Conservation (phyloP, 1,140 invertebrate species). For the Muscidifurax raptorellus region DNA sequence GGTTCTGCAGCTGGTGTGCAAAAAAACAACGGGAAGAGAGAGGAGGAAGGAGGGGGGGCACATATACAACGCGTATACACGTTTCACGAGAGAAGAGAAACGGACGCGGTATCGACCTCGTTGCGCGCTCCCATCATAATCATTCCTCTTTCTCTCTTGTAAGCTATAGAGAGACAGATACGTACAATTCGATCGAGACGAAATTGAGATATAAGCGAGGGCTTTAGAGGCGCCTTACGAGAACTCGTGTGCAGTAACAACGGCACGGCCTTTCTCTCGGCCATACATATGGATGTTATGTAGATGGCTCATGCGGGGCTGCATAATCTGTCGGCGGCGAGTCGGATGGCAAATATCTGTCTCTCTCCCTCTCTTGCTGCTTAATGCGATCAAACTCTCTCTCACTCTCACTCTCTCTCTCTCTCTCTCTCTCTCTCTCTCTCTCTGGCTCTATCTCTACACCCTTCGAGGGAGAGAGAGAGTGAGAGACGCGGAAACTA, state of each 20-base stretch:
- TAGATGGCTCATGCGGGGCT: constrained; percentile 6
- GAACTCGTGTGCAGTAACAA: background rate
- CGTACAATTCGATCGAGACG: constrained; percentile 45
- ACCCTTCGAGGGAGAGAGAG: background rate
- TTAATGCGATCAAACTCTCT: constrained; percentile 17
- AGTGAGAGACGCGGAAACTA: constrained; percentile 1
- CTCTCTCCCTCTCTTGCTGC: background rate
- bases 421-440: background rate
- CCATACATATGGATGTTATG: constrained; percentile 43
- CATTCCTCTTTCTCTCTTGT: background rate
- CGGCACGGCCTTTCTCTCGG: background rate
- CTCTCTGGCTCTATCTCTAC: background rate
- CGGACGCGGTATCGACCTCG: background rate
- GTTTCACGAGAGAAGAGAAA: background rate
- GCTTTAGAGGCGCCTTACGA: background rate
- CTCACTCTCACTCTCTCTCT: background rate
- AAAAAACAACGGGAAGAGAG: background rate
- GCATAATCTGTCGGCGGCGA: constrained; percentile 27
- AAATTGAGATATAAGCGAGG: constrained; percentile 44
- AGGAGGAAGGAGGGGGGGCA: too few relatives aligned
- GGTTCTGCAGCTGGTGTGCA: background rate
- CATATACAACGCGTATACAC: background rate
- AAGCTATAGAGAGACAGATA: background rate
- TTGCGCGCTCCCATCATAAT: background rate
- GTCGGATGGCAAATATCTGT: constrained; percentile 42